phyloP scores from a whole-genome alignment of 2,797 vertebrate species.

The Coranthus polyacanthus region DNA sequence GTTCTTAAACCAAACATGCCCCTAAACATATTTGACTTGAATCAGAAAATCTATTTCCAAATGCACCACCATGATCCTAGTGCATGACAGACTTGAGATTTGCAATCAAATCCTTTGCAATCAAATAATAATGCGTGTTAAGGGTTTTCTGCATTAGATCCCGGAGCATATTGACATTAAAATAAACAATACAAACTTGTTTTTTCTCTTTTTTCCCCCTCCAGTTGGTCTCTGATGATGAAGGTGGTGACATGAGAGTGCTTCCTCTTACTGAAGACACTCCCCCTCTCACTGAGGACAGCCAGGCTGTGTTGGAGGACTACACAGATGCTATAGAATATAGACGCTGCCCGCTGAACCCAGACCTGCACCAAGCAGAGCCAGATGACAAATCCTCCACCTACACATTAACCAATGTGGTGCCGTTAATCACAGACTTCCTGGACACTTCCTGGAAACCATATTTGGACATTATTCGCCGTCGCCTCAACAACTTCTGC shows the following conservation, averaged over 20 bases:
- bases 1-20: not conserved
- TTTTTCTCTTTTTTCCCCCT: not conserved
- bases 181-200: not conserved
- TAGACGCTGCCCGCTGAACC: slow-evolving; percentile 72
- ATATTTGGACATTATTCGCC: slow-evolving; percentile 70
- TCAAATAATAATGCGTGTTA: no score
- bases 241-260: slow-evolving; percentile 74
- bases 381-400: slow-evolving; percentile 80
- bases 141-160: no score
- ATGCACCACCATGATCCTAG: no score
- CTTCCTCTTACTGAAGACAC: slow-evolving; percentile 69
- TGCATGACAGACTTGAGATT: not conserved
- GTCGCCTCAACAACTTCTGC: slow-evolving; percentile 85
- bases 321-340: slow-evolving; percentile 76
- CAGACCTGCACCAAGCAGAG: slow-evolving; percentile 79
- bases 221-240: slow-evolving; percentile 75
- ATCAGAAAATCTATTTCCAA: no score
- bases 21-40: not conserved
- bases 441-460: slow-evolving; percentile 73
- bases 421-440: slow-evolving; percentile 70
- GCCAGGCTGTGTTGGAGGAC: slow-evolving; percentile 77
- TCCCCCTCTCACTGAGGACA: slow-evolving; percentile 72
- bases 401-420: slow-evolving; percentile 81
- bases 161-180: no score
- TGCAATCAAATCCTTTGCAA: no score